Base-by-base conservation (phyloP, 2,113 vertebrate species). In the Phodopus roborovskii region DNA sequence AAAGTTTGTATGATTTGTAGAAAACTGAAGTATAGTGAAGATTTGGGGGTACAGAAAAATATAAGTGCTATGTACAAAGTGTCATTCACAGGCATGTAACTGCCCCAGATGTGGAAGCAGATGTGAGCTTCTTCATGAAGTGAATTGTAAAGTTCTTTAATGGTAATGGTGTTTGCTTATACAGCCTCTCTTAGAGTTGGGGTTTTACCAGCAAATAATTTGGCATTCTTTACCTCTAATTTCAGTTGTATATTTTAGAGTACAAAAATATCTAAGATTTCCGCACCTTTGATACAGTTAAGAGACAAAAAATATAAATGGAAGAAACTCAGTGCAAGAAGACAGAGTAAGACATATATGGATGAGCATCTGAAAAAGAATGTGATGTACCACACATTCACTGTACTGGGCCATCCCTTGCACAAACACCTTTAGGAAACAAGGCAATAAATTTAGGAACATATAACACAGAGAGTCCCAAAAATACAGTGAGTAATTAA, bases 81-180 rank as follows among this genome's bases (percentile, higher is more conserved):
- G 24, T 6, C n/a, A 79, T 39, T 71, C 66, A 77, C 4, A 68
- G 15, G 88, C 42, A 36, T 26, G 20, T 12, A 4, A 83, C 7
- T 36, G 1, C 4, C 78, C 28, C 6, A 79, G 36, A n/a, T 60
- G 17, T 22, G 50, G 10, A 90, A 88, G 28, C 1, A 8, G 28
- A 5, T 53, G 12, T 20, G 64, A 45, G 0, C 2, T 24, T 0
- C 48, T 60, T 15, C 30, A 56, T 1, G 53, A 1, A 24, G 1
- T 39, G 0, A 70, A 5, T 4, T 64, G 9, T 6, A 2, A 8
- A 30, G 1, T 33, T 88, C 10, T 82, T 71, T n/a, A 42, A 4
- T 81, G 7, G 30, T 81, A 22, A 45, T 22, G 22, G 4, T 45
- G 42, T 28, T 42, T 24, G 20, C 19, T 73, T 73, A 2, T 5